Evolutionary conservation across 2,888 invertebrate genomes (phyloP).

Genomic region (Lasioglossum figueresi): DNA sequence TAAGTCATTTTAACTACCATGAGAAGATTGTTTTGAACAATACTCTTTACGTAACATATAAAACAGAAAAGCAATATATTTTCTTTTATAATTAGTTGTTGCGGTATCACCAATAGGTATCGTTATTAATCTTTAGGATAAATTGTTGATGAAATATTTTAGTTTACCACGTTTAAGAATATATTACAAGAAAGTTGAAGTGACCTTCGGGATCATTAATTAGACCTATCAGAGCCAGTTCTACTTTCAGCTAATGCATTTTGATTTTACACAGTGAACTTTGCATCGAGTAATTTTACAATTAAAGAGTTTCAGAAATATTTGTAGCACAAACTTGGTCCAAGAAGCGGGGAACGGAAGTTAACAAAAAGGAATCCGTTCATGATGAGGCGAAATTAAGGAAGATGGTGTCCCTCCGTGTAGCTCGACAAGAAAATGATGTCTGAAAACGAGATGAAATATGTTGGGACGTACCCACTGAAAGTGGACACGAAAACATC

Average conservation of each 20-base stretch:
- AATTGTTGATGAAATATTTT: too few relatives aligned
- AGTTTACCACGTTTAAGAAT: too few relatives aligned
- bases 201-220: neutral
- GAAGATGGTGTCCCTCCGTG: neutral
- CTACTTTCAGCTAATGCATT: neutral
- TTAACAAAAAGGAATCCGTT: neutral
- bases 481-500: neutral
- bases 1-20: too few relatives aligned
- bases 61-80: too few relatives aligned
- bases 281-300: neutral
- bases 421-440: constrained; percentile 1
- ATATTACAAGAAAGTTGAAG: too few relatives aligned
- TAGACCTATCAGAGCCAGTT: neutral
- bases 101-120: too few relatives aligned
- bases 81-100: too few relatives aligned
- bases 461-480: neutral
- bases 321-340: neutral
- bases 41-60: too few relatives aligned
- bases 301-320: neutral
- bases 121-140: too few relatives aligned
- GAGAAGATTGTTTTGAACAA: neutral
- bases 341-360: neutral
- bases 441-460: neutral
- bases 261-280: neutral
- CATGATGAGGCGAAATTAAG: neutral